phyloP scores from a whole-genome alignment of 2,888 invertebrate genomes.

The Leptopilina syphax region DNA sequence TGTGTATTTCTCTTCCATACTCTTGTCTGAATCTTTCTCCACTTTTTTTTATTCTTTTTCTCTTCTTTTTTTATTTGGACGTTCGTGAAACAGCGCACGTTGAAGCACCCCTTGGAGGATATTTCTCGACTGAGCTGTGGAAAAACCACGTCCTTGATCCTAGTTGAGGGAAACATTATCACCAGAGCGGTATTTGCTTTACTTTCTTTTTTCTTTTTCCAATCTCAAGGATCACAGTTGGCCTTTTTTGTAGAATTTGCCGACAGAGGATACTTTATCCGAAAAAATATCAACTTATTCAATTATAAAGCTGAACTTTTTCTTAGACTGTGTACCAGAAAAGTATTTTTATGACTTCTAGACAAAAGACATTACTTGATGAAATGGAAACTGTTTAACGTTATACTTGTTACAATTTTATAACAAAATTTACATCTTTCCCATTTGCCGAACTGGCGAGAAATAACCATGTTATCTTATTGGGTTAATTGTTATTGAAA shows the following conservation, averaged over 20 bases:
- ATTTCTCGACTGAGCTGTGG: slow-evolving; percentile 49
- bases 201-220: slow-evolving; percentile 3
- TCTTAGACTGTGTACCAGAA: too few species aligned
- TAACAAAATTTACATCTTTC: too few species aligned
- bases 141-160: slow-evolving; percentile 57
- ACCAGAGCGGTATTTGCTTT: slow-evolving; percentile 6
- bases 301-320: too few species aligned
- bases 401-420: too few species aligned
- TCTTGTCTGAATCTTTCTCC: slow-evolving; percentile 44
- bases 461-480: too few species aligned
- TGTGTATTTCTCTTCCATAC: slow-evolving; percentile 44
- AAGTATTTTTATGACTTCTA: too few species aligned
- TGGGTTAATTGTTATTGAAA: too few species aligned
- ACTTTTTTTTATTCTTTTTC: slow-evolving; percentile 24
- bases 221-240: background rate
- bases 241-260: background rate
- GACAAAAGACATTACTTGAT: too few species aligned
- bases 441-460: too few species aligned
- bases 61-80: slow-evolving; percentile 29
- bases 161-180: slow-evolving; percentile 8
- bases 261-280: background rate
- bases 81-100: slow-evolving; percentile 38
- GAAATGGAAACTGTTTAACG: too few species aligned
- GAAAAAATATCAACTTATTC: too few species aligned
- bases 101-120: slow-evolving; percentile 45